phyloP scores from a whole-genome alignment of 2,797 vertebrate species.

The Poeciliopsis turneri region DNA sequence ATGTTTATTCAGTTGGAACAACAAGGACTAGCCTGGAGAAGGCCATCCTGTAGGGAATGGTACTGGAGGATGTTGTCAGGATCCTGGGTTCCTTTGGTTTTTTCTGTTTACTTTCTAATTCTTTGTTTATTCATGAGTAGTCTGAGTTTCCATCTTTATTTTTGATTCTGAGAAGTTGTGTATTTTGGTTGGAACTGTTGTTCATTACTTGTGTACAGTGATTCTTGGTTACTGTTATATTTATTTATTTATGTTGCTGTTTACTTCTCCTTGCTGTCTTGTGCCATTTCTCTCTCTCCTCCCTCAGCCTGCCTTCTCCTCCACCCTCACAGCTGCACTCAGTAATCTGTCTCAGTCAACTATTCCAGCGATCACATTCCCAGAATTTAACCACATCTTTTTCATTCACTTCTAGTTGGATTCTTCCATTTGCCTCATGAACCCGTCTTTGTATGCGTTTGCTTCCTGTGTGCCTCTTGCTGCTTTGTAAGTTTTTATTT shows the following conservation, averaged over 20 bases:
- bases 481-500: neutral
- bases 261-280: neutral
- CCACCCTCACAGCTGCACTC: neutral
- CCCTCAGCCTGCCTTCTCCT: neutral
- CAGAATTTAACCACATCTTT: neutral
- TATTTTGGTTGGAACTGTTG: neutral
- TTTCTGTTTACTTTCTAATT: neutral
- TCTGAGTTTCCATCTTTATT: neutral
- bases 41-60: neutral
- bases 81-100: neutral
- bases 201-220: neutral
- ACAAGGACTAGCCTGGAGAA: neutral
- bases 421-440: neutral
- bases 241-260: neutral
- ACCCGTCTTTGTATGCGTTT: neutral
- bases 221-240: neutral
- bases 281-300: neutral
- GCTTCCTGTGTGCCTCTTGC: neutral
- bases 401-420: neutral
- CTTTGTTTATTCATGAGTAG: neutral
- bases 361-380: neutral
- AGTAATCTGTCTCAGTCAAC: neutral
- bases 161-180: neutral
- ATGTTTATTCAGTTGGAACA: neutral
- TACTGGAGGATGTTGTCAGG: neutral